A percentile compares a stretch with the other conserved stretches of the same genome.
Conservation (phyloP, 92 coral and sea anemone genomes). For the Porites evermanni region DNA sequence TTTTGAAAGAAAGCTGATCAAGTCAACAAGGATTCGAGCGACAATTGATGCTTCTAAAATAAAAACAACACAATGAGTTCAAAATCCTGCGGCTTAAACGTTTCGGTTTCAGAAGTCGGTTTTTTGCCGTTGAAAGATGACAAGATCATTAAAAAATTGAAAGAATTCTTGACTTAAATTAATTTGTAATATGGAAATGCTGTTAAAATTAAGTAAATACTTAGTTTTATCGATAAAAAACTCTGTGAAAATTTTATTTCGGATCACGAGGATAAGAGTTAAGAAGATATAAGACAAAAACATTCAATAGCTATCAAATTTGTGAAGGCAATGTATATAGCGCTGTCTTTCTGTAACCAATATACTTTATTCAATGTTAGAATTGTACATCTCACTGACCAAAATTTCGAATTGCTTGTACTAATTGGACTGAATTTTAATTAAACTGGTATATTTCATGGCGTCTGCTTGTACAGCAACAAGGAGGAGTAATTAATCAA, state of each 20-base stretch:
- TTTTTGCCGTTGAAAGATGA: background rate
- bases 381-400: background rate
- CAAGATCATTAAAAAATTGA: background rate
- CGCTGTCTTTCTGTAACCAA: too few relatives aligned
- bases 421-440: background rate
- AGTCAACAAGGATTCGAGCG: background rate
- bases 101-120: background rate
- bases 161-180: background rate
- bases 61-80: background rate
- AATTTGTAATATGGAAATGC: background rate
- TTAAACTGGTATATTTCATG: background rate
- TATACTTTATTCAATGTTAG: background rate
- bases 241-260: background rate
- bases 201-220: background rate
- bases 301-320: too few relatives aligned
- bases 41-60: too few relatives aligned
- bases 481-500: conserved; percentile 1
- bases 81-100: background rate
- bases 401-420: background rate
- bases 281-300: too few relatives aligned
- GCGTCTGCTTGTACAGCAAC: background rate
- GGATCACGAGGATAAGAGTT: too few relatives aligned
- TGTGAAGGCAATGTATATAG: too few relatives aligned
- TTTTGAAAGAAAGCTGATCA: background rate
- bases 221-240: background rate